Conservation (phyloP, 2,113 vertebrate species). For the Prinia subflava region DNA sequence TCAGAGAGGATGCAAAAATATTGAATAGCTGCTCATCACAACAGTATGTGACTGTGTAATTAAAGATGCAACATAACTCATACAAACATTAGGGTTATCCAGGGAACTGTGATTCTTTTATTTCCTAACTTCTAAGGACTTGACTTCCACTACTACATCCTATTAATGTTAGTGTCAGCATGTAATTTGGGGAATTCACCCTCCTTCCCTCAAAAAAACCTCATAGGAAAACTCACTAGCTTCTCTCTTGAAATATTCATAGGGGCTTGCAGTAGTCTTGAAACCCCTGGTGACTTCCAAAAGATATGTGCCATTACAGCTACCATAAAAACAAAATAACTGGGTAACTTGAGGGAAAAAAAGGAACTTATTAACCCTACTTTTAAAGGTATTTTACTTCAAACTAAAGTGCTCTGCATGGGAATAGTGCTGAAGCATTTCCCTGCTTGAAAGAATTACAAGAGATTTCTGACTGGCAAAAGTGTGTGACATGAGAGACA, state of each 20-base stretch:
- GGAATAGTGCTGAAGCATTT: not conserved
- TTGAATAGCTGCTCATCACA: not conserved
- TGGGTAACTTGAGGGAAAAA: not conserved
- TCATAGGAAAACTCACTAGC: not conserved
- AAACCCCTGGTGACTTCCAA: not conserved
- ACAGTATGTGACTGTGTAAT: not conserved
- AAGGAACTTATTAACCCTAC: not conserved
- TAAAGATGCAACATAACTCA: not conserved
- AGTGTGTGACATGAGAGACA: not conserved
- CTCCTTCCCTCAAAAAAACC: not conserved
- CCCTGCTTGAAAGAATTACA: not conserved
- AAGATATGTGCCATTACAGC: not conserved
- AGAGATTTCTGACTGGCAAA: not conserved
- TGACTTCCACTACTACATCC: not conserved
- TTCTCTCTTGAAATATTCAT: slow-evolving; percentile 1
- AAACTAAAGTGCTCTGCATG: not conserved
- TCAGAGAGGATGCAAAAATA: slow-evolving; percentile 6
- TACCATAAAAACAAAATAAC: not conserved
- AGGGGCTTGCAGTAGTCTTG: not conserved
- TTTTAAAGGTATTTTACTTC: not conserved
- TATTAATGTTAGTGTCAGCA: not conserved
- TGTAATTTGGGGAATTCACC: not conserved
- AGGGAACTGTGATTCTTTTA: not conserved
- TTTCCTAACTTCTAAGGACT: not conserved
- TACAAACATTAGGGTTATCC: not conserved